Evolutionary conservation across 2,113 vertebrate species (phyloP), one percentile per base, ranked within the genome.

Genomic region (Engystomops pustulosus): DNA sequence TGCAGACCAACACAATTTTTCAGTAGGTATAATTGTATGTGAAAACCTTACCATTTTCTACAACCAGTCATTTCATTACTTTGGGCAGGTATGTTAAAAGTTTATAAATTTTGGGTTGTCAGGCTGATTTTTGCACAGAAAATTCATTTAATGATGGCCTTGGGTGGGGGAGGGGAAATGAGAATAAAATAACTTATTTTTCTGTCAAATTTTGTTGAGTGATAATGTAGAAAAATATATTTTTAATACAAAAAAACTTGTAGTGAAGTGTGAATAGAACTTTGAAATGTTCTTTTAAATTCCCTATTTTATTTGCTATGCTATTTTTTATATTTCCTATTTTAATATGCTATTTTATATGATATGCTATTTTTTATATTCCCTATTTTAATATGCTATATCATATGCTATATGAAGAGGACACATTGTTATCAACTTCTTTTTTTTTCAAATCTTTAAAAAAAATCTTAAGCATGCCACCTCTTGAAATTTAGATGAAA

Each of bases 61-160:
- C 12, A 58, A 18, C 20, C 60, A 36, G 32, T 78, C 32, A 78
- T 78, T 78, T 58, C 41, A 25, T 41, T 60, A 58, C 51, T 78
- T 60, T 60, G 20, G 32, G 53, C 75, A 58, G n/a, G 51, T 78
- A 18, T 78, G 51, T 44, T 60, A 60, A 78, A 60, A 78, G 51
- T 58, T 41, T 41, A 20, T 25, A 78, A 77, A 78, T 60, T 78
- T n/a, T 60, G 4, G n/a, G 75, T 60, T 78, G 75, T 78, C 75
- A 27, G 8, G 38, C 32, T 78, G 4, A 78, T 60, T 60, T 17
- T 58, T 58, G 5, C 41, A 67, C 62, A 67, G 62, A 5, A 78
- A 78, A 53, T 78, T 20, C 2, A 2, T 53, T 78, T 41, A 78
- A 41, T 41, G 17, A 34, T 38, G 8, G 17, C 15, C n/a, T n/a